Percentiles rank a stretch among this genome's conserved stretches.
These are phyloP conservation scores for Cataglyphis altisquamis DNA, from an alignment of 2,888 invertebrate species.

Conservation along the genomic window DNA sequence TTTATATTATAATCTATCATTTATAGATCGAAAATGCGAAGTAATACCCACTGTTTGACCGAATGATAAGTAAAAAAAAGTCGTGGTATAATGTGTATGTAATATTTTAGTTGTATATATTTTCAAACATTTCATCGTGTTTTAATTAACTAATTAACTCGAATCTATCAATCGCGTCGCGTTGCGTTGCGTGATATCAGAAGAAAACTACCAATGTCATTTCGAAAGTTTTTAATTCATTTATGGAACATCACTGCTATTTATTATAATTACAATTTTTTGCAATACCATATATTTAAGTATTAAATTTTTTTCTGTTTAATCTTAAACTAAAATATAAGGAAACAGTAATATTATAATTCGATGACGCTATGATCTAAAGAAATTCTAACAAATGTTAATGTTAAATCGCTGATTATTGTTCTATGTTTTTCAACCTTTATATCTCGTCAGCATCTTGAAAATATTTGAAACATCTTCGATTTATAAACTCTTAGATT, in stretches of 20 bases:
- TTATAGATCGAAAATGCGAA: neutral
- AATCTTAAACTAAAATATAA: neutral
- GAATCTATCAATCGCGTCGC: neutral
- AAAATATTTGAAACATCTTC: neutral
- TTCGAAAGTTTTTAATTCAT: conserved; percentile 1
- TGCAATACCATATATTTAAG: neutral
- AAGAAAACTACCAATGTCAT: neutral
- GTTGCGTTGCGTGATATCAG: neutral
- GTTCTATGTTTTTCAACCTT: neutral
- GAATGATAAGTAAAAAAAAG: neutral
- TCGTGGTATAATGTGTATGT: neutral
- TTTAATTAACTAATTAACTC: neutral
- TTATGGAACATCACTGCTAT: neutral
- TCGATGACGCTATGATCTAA: neutral
- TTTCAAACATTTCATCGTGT: neutral
- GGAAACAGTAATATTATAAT: neutral
- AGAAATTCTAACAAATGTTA: neutral
- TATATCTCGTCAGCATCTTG: neutral
- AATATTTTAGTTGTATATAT: neutral
- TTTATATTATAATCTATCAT: neutral
- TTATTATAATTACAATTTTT: conserved; percentile 2
- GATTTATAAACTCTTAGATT: conserved; percentile 6
- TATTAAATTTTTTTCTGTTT: neutral
- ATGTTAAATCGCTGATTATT: conserved; percentile 4
- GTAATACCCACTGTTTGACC: neutral